Percentiles rank a stretch among this genome's conserved stretches.
Conservation (phyloP, 2,113 vertebrate genomes). For the Hassar affinis region DNA sequence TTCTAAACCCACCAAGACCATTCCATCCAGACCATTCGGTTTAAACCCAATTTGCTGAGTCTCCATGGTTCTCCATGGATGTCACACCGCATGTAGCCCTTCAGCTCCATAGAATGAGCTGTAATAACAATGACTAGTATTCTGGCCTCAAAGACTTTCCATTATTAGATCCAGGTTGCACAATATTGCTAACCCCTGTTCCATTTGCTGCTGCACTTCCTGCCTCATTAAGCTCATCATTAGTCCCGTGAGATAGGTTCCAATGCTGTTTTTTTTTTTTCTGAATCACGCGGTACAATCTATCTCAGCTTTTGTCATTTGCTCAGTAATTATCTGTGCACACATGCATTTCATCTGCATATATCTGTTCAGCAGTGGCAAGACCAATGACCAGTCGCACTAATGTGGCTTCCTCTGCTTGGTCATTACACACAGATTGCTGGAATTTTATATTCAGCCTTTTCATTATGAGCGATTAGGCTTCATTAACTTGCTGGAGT, state of each 20-base stretch:
- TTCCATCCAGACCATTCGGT: background rate
- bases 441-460: slow-evolving; percentile 19
- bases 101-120: background rate
- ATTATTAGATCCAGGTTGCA: slow-evolving; percentile 24
- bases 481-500: slow-evolving; percentile 16
- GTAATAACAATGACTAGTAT: background rate
- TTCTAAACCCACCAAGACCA: no score
- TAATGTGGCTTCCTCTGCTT: slow-evolving; percentile 13
- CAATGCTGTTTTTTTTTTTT: background rate
- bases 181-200: background rate
- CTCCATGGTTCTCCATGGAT: background rate
- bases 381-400: slow-evolving; percentile 13
- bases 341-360: background rate
- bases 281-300: background rate
- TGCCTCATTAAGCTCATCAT: background rate
- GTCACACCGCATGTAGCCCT: background rate
- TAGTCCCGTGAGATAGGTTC: background rate
- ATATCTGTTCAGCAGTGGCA: background rate
- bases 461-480: slow-evolving; percentile 37
- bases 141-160: background rate
- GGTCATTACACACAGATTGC: slow-evolving; percentile 22
- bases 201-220: background rate
- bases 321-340: background rate
- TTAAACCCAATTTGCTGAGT: background rate
- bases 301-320: slow-evolving; percentile 2